Conservation (phyloP, 2,797 vertebrate species). For the Sebastolobus alascanus region DNA sequence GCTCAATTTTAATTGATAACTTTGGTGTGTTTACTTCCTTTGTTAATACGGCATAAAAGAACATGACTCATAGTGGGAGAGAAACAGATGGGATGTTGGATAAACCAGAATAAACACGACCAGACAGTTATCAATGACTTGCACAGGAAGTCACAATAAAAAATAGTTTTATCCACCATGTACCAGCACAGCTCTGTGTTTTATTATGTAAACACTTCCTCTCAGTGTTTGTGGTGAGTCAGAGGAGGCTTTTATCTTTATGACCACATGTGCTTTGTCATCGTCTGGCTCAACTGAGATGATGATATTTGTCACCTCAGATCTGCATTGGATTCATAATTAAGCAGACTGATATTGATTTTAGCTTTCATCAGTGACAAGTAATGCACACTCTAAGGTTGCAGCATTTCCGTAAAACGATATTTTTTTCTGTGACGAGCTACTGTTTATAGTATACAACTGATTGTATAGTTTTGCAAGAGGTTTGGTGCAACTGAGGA, state of each 20-base stretch:
- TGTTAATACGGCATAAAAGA: background rate
- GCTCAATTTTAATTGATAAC: background rate
- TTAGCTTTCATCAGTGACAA: background rate
- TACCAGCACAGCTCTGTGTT: background rate
- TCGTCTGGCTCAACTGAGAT: slow-evolving; percentile 21
- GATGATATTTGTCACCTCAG: slow-evolving; percentile 2
- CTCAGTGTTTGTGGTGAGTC: slow-evolving; percentile 39
- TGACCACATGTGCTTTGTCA: slow-evolving; percentile 46
- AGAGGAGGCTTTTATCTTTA: slow-evolving; percentile 56
- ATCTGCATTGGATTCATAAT: slow-evolving; percentile 10
- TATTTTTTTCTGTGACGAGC: background rate
- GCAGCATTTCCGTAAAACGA: background rate
- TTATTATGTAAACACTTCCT: slow-evolving; percentile 36
- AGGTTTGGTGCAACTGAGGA: background rate
- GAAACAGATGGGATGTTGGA: slow-evolving; percentile 6
- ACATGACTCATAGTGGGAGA: slow-evolving; percentile 14
- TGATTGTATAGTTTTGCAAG: background rate
- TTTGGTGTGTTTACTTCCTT: background rate
- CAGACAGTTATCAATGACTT: slow-evolving; percentile 25
- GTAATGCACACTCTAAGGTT: background rate
- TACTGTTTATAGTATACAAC: background rate
- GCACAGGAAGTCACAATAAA: slow-evolving; percentile 28
- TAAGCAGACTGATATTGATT: slow-evolving; percentile 9
- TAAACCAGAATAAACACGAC: slow-evolving; percentile 39
- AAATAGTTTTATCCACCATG: slow-evolving; percentile 2